Evolutionary conservation across 2,888 invertebrate genomes (phyloP).

Genomic region (Diarsia brunnea): DNA sequence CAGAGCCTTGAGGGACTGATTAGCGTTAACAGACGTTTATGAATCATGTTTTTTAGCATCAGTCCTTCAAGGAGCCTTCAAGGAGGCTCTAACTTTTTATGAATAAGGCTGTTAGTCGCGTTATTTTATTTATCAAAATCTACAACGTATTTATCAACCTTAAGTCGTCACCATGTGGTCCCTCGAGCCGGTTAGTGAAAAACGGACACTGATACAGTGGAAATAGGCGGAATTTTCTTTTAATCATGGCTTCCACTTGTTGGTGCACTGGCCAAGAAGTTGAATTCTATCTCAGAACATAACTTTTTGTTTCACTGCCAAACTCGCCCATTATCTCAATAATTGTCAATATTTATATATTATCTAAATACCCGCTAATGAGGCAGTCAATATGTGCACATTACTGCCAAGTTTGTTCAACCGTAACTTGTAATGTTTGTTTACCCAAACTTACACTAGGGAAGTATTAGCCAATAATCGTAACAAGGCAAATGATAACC

Average conservation of each 20-base stretch:
- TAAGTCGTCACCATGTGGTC: neutral
- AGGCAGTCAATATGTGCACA: conserved; percentile 3
- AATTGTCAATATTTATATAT: conserved; percentile 12
- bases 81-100: too few species aligned
- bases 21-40: too few species aligned
- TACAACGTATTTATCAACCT: neutral
- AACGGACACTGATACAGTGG: neutral
- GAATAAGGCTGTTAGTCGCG: too few species aligned
- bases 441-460: conserved; percentile 14
- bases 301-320: conserved; percentile 11
- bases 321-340: conserved; percentile 2
- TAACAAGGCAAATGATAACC: conserved; percentile 26
- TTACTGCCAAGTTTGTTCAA: conserved; percentile 18
- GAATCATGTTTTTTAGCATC: too few species aligned
- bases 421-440: conserved; percentile 12
- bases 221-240: neutral
- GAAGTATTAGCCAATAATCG: conserved; percentile 3
- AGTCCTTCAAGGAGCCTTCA: too few species aligned
- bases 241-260: neutral
- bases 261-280: neutral
- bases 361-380: conserved; percentile 18
- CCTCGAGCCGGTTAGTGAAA: neutral
- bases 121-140: neutral
- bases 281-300: neutral
- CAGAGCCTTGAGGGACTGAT: too few species aligned